Evolutionary conservation across 2,888 invertebrate species (phyloP), one percentile per base, ranked within the genome.

Genomic region (Cryptocephalus moraei): DNA sequence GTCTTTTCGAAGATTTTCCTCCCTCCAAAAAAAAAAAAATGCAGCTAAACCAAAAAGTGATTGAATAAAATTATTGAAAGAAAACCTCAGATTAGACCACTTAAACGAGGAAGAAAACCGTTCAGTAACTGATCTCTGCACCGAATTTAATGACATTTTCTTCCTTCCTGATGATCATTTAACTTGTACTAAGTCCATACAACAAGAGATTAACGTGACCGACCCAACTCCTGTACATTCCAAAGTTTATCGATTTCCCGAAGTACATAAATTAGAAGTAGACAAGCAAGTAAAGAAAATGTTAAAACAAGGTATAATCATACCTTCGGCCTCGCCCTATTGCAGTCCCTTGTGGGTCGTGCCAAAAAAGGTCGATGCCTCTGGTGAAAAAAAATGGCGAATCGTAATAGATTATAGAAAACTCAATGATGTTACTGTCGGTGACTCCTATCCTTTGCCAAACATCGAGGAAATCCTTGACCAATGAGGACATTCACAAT

Each of bases 391-490:
- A 50, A 57, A 54, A 49, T 55, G 51, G 51, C 46, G 54, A 34
- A 41, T 52, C 1, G 50, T 52, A 14, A 33, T 52, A 9, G 54
- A 54, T 41, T 50, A 53, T 43, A 12, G 52, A 32, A 44, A 46
- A 34, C n/a, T 55, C 11, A 55, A 53, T 41, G 44, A 47, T 31
- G 34, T 39, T 14, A 52, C 49, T 11, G 32, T 49, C 9, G 55
- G 55, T 22, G 63, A 66, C 43, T 56, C 49, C 48, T 66, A 61
- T 33, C 62, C 59, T 1, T 49, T 65, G 22, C 62, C 56, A 52
- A 59, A 62, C 40, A 61, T 66, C 9, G n/a, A n/a, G n/a, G n/a
- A n/a, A n/a, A n/a, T n/a, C n/a, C n/a, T n/a, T n/a, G n/a, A n/a
- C n/a, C n/a, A 51, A 48, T 38, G 63, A 31, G 64, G 64, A 1